Base-by-base conservation (phyloP, 2,888 invertebrate genomes). In the Adelognathus sp. region DNA sequence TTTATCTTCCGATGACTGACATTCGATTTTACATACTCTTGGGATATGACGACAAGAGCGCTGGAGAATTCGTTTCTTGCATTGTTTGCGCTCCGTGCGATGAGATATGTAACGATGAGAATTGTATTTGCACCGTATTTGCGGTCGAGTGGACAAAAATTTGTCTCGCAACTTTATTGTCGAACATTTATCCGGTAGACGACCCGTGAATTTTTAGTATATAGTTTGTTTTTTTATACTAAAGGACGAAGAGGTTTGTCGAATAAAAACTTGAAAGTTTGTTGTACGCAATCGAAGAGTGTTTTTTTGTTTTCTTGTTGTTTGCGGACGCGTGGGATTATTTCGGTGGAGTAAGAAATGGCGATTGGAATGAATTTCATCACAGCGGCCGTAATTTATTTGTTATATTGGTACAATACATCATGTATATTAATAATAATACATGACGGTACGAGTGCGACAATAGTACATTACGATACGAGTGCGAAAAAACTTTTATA, bases 211-310 rank as follows among this genome's bases (percentile, higher is more conserved):
- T 39, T 39, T 39, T 9, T n/a, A 39, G 39, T n/a, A n/a, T n/a
- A 46, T 46, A 46, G 46, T n/a, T n/a, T n/a, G 21, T 46, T 50
- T 50, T 50, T 50, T 50, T 50, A 50, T 50, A 50, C 50, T 21
- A 16, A 3, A 21, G 18, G 18, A 44, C 16, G 3, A 21, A 46
- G 21, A 46, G 21, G n/a, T 21, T 21, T 50, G 24, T n/a, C 21
- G 50, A 50, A 41, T 24, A 24, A 50, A 50, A 50, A 50, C 50
- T 50, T 50, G 50, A 50, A 50, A 50, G 24, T 50, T 21, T 50
- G 24, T 21, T 50, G 24, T 50, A 50, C 50, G 11, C 50, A 24
- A 4, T 24, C 21, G 21, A 50, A 46, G 11, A 11, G 24, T 4
- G 3, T 9, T 7, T 1, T 21, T n/a, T 11, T 9, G 1, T 21